These are phyloP conservation scores for Salmo trutta DNA, from an alignment of 2,797 vertebrate species.

Conservation along the genomic window DNA sequence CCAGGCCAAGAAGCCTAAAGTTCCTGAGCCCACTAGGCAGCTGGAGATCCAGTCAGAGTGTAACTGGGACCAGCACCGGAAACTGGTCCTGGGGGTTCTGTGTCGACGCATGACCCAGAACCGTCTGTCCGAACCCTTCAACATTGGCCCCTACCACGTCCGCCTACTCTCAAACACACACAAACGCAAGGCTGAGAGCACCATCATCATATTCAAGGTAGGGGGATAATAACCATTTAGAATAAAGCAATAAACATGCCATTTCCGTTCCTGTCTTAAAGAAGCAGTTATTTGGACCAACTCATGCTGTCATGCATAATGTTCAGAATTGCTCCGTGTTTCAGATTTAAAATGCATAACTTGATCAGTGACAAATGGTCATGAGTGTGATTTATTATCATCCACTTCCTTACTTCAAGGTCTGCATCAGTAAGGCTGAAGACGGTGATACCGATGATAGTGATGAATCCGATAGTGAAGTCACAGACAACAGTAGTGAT, in stretches of 20 bases:
- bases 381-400: too few species aligned
- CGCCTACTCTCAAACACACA: conserved; percentile 77
- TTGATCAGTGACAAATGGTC: neutral
- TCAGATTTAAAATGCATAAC: neutral
- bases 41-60: conserved; percentile 91
- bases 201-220: conserved; percentile 83
- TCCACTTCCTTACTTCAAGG: conserved; percentile 49
- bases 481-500: conserved; percentile 16
- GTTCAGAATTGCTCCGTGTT: too few species aligned
- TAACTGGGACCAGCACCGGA: conserved; percentile 84
- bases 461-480: conserved; percentile 31
- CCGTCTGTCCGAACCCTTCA: conserved; percentile 70
- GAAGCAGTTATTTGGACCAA: too few species aligned
- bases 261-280: too few species aligned
- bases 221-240: neutral
- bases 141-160: conserved; percentile 83
- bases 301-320: too few species aligned
- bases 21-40: conserved; percentile 74
- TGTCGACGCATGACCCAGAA: conserved; percentile 77
- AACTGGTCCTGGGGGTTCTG: conserved; percentile 81
- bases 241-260: too few species aligned
- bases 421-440: conserved; percentile 69
- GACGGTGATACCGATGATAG: conserved; percentile 19
- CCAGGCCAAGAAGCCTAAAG: neutral
- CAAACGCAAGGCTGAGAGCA: conserved; percentile 70